phyloP scores from a whole-genome alignment of 92 coral and sea anemone species.

The Nematostella vectensis region DNA sequence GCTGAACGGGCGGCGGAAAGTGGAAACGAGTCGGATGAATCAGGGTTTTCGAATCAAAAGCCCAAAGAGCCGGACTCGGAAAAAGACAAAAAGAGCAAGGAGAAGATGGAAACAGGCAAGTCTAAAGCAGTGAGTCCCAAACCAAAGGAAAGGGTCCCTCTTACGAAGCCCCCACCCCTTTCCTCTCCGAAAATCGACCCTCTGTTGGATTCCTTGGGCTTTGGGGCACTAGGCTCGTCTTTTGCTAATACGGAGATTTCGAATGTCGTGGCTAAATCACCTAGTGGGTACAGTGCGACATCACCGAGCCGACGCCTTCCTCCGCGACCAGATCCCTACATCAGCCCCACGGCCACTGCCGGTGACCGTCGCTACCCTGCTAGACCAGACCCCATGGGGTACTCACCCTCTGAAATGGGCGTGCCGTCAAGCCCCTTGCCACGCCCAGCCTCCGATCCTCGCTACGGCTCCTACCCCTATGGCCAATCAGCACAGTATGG shows the following conservation, averaged over 20 bases:
- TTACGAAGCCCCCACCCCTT: too few species aligned
- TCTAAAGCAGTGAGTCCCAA: too few species aligned
- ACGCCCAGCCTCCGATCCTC: slow-evolving; percentile 11
- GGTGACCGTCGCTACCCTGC: slow-evolving; percentile 13
- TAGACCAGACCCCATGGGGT: slow-evolving; percentile 16
- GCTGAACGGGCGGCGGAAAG: slow-evolving; percentile 7
- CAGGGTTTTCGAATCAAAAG: background rate
- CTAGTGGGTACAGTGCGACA: background rate
- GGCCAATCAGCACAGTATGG: slow-evolving; percentile 21
- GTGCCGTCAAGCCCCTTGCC: slow-evolving; percentile 24
- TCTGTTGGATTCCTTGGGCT: slow-evolving; percentile 23
- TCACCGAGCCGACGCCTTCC: slow-evolving; percentile 7
- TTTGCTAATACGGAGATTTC: background rate
- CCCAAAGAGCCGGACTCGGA: background rate
- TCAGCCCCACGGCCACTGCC: slow-evolving; percentile 15
- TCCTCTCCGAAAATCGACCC: slow-evolving; percentile 27
- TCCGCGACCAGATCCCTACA: slow-evolving; percentile 19
- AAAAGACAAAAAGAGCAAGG: slow-evolving; percentile 2
- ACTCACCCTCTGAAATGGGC: slow-evolving; percentile 19
- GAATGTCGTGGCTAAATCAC: background rate
- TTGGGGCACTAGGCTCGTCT: slow-evolving; percentile 27
- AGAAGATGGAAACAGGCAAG: background rate
- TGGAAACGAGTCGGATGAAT: slow-evolving; percentile 2
- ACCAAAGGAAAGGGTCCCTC: too few species aligned
- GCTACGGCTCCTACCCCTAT: slow-evolving; percentile 20